phyloP scores from a whole-genome alignment of 1,140 invertebrate genomes.

The Nylanderia fulva region DNA sequence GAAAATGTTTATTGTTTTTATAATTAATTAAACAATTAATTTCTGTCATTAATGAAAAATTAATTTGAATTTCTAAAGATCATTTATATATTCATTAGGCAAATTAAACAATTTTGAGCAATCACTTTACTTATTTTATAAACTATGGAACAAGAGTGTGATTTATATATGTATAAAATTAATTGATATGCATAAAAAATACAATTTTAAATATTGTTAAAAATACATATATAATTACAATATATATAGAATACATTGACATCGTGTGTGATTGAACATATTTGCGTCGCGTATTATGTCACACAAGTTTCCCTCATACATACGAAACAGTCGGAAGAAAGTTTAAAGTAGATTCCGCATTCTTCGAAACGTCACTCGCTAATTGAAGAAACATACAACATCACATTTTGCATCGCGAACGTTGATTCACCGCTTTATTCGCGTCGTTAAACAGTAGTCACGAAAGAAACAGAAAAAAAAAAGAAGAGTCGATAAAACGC shows the following conservation, averaged over 20 bases:
- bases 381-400: slow-evolving; percentile 40
- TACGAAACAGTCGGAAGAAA: not conserved
- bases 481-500: slow-evolving; percentile 18
- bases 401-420: slow-evolving; percentile 22
- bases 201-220: not conserved
- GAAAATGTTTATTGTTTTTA: not conserved
- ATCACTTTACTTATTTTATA: not conserved
- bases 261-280: not conserved
- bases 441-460: slow-evolving; percentile 49
- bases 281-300: not conserved
- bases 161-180: not conserved
- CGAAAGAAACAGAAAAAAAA: slow-evolving; percentile 19
- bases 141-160: no score
- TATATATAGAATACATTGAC: not conserved
- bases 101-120: not conserved
- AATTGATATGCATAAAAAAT: not conserved
- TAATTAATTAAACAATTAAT: slow-evolving; percentile 1
- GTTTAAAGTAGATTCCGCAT: slow-evolving; percentile 21
- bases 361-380: not conserved
- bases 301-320: not conserved
- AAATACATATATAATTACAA: not conserved
- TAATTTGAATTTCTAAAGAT: slow-evolving; percentile 6
- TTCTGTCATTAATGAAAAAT: not conserved
- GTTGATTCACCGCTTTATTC: slow-evolving; percentile 45
- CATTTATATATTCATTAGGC: not conserved